Evolutionary conservation across 1,140 invertebrate genomes (phyloP).

Genomic region (Drosophila nigromelanica): DNA sequence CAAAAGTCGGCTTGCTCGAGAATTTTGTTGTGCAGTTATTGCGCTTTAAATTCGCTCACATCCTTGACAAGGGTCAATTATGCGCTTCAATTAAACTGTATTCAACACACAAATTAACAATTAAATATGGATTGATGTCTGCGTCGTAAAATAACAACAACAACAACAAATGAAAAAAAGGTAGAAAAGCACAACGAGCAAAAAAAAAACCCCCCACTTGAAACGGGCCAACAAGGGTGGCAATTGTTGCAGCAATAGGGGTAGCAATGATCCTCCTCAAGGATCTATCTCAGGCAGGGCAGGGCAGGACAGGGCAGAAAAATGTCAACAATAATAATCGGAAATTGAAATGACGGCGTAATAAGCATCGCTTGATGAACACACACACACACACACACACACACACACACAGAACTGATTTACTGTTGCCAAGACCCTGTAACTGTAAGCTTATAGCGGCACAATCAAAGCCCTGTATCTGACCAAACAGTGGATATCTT

Average conservation of each 20-base stretch:
- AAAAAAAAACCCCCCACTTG: background rate
- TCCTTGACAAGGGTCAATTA: slow-evolving; percentile 50
- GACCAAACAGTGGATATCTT: background rate
- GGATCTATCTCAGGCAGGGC: slow-evolving; percentile 10
- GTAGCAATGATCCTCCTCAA: slow-evolving; percentile 23
- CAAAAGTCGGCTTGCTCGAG: no score
- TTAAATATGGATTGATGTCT: slow-evolving; percentile 11
- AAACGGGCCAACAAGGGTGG: slow-evolving; percentile 7
- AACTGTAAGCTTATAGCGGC: background rate
- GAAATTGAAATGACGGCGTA: slow-evolving; percentile 19
- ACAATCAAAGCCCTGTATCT: slow-evolving; percentile 4
- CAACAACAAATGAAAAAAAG: slow-evolving; percentile 4
- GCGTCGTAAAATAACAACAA: background rate
- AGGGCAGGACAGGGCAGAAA: background rate
- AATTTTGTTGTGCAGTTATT: slow-evolving; percentile 8
- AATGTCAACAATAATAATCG: slow-evolving; percentile 7
- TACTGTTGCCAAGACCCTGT: background rate
- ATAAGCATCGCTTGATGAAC: slow-evolving; percentile 28
- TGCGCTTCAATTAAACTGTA: slow-evolving; percentile 49
- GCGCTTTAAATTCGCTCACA: slow-evolving; percentile 11
- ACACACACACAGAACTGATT: background rate
- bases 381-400: slow-evolving; percentile 9
- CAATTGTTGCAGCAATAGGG: background rate
- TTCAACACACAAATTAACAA: slow-evolving; percentile 37
- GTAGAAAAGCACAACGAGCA: slow-evolving; percentile 3